Conservation (phyloP, 2,888 invertebrate species). For the Polydrusus pterygomalis region DNA sequence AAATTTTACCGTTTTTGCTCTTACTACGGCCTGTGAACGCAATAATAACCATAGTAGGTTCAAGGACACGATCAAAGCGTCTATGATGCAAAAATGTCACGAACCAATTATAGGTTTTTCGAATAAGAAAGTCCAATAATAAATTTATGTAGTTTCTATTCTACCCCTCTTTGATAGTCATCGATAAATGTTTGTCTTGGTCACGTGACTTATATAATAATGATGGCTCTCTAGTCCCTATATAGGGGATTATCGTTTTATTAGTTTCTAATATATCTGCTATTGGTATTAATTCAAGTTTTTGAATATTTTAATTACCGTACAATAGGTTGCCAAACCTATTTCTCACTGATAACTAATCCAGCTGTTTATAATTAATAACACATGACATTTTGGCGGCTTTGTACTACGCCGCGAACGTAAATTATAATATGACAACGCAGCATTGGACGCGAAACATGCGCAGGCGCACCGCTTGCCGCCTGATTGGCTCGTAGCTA, state of each 20-base stretch:
- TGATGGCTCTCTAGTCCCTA: neutral
- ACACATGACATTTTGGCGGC: too few relatives aligned
- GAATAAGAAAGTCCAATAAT: neutral
- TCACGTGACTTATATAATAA: neutral
- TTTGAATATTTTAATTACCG: neutral
- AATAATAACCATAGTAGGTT: neutral
- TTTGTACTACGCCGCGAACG: too few relatives aligned
- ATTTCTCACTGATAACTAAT: too few relatives aligned
- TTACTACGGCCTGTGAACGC: neutral
- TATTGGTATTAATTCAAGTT: neutral
- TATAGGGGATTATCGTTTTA: conserved; percentile 4
- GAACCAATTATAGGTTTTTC: neutral
- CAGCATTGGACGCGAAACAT: too few relatives aligned
- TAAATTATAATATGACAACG: too few relatives aligned
- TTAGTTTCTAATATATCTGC: neutral
- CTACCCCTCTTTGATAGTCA: neutral
- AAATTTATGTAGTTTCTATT: neutral
- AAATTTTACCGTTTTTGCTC: neutral
- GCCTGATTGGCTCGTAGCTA: too few relatives aligned
- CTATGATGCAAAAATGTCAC: neutral
- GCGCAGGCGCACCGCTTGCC: too few relatives aligned
- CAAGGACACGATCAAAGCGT: neutral
- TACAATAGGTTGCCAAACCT: too few relatives aligned
- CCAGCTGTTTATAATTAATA: too few relatives aligned
- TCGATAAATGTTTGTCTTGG: conserved; percentile 12